phyloP scores from a whole-genome alignment of 2,797 vertebrate genomes.

The Characodon lateralis region DNA sequence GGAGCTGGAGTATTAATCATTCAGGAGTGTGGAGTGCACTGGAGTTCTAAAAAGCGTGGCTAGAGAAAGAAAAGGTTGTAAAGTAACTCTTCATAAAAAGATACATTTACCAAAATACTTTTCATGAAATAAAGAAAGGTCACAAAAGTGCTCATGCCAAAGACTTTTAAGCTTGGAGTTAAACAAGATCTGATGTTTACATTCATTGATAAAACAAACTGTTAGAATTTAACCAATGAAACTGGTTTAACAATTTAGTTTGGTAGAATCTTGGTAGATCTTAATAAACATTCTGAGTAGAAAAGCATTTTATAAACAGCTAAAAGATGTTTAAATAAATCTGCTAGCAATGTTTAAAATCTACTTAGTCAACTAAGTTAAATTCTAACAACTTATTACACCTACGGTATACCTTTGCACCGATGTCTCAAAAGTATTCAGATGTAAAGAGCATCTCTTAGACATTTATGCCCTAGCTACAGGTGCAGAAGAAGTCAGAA shows the following conservation, averaged over 20 bases:
- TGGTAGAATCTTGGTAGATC: neutral
- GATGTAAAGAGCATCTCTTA: neutral
- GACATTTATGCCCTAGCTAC: neutral
- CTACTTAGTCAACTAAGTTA: neutral
- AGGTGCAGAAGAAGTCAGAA: neutral
- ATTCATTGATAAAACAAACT: neutral
- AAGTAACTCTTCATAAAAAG: neutral
- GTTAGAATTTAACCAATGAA: neutral
- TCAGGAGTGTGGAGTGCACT: constrained; percentile 43
- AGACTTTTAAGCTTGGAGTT: neutral
- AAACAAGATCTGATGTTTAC: neutral
- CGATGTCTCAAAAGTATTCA: neutral
- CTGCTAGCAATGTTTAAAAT: neutral
- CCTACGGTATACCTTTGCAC: neutral
- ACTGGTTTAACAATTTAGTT: neutral
- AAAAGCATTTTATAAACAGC: neutral
- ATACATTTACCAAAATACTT: neutral
- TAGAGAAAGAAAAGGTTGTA: neutral
- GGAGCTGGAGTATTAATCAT: constrained; percentile 61
- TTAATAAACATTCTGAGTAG: neutral
- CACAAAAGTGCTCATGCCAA: neutral
- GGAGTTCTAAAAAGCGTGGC: constrained; percentile 10
- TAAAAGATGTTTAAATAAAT: neutral
- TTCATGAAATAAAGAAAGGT: neutral
- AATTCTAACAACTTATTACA: neutral